Evolutionary conservation across 2,113 vertebrate species (phyloP), one percentile per base, ranked within the genome.

Genomic region (Rhinoptilus africanus): DNA sequence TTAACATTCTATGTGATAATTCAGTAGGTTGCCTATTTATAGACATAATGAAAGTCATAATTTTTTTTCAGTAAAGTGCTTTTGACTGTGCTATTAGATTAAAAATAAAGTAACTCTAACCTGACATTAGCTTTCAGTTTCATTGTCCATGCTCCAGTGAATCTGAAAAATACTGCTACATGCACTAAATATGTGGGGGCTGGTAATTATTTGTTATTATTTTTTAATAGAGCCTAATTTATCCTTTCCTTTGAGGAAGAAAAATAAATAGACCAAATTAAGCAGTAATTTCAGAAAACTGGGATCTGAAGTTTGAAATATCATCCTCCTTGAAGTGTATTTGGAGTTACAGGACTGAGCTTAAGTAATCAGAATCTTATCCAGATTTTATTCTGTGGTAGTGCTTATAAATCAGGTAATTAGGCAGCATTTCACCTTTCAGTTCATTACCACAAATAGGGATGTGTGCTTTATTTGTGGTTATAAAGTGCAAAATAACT

Each of bases 1-100:
- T 97, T 98, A 96, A 84, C 86, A 77, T 97, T 89, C 96, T 84
- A 5, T 79, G 66, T 34, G 86, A 86, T 97, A 93, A 93, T 87
- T 78, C 74, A 96, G 53, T 92, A 75, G 73, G 59, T 69, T 95
- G 88, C 67, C 92, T 97, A 86, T 97, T 97, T 97, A 96, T 96
- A 93, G 95, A 48, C 35, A 91, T 97, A 95, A 96, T 86, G 51
- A 76, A 96, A 87, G 75, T 87, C 2, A 0, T 95, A 53, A 68
- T 68, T 96, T 86, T 84, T 96, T 81, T 57, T 73, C 50, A 89
- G 48, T 83, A 60, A 93, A 94, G 47, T 78, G 88, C 53, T 95
- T 97, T 84, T 91, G 77, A 86, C 53, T 96, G 68, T 96, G 91
- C 86, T 88, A 60, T 93, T 93, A 89, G 93, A 92, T 96, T 88